Evolutionary conservation across 2,113 vertebrate species (phyloP).

Genomic region (Daubentonia madagascariensis): DNA sequence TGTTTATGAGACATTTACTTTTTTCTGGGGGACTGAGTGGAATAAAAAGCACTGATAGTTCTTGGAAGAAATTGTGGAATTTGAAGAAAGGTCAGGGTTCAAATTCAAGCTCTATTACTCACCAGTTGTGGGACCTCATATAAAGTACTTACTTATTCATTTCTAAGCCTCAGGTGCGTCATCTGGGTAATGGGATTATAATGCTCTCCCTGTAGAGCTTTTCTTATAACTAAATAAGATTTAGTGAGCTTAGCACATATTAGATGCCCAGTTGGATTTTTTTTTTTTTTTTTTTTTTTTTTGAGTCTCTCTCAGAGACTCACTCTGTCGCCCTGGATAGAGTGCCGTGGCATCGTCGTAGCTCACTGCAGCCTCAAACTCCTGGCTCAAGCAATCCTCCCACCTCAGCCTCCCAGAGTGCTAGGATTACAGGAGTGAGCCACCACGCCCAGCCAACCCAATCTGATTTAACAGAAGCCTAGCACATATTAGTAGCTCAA

Average conservation of each 20-base stretch:
- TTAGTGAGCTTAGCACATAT: background rate
- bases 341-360: no score
- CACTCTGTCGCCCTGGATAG: no score
- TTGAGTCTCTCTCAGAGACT: no score
- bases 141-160: background rate
- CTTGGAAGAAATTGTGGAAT: background rate
- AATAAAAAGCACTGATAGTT: background rate
- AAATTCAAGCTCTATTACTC: background rate
- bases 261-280: background rate
- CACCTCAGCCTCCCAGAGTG: no score
- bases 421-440: no score
- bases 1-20: background rate
- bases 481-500: background rate
- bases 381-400: no score
- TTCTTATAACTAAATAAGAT: background rate
- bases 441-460: no score
- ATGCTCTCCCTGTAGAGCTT: background rate
- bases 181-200: background rate
- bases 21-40: background rate
- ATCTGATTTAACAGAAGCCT: background rate
- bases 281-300: no score
- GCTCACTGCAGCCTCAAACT: no score
- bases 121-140: background rate
- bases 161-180: background rate
- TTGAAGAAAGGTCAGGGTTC: constrained; percentile 10